Percentiles rank a stretch among this genome's conserved stretches.
phyloP scores from a whole-genome alignment of 2,888 invertebrate species.

The Aphodius sticticus region DNA sequence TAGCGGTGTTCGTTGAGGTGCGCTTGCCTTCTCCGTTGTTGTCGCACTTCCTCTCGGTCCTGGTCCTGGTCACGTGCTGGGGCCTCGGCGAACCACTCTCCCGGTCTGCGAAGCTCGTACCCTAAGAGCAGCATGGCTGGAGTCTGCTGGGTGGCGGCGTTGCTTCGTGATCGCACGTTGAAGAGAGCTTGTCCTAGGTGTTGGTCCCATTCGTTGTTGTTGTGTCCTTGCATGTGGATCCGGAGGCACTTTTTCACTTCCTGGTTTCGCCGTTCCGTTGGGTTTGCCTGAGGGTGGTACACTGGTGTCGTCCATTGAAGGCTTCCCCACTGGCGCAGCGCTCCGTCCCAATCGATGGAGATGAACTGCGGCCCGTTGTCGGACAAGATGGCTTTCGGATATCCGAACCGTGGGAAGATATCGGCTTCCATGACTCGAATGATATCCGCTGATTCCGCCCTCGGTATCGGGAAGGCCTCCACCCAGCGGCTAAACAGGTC shows the following conservation, averaged over 20 bases:
- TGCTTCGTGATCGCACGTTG: too few relatives aligned
- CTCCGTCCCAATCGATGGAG: conserved; percentile 23
- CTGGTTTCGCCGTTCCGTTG: conserved; percentile 44
- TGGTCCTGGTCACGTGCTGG: not conserved
- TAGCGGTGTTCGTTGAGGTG: conserved; percentile 13
- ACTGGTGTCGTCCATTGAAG: conserved; percentile 42
- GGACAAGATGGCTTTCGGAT: conserved; percentile 32
- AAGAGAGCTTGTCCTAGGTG: too few relatives aligned
- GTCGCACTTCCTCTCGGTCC: not conserved
- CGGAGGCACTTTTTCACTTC: conserved; percentile 45
- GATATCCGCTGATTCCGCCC: conserved; percentile 21
- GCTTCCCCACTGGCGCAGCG: conserved; percentile 34
- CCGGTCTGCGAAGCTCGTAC: too few relatives aligned
- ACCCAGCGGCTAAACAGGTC: conserved; percentile 45
- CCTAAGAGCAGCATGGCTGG: too few relatives aligned
- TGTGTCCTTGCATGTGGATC: too few relatives aligned
- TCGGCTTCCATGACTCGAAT: conserved; percentile 31
- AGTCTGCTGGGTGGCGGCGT: too few relatives aligned
- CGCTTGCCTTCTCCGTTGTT: not conserved
- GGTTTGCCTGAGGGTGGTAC: conserved; percentile 45
- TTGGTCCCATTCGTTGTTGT: too few relatives aligned
- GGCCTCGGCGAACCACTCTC: conserved; percentile 27
- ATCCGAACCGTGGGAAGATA: conserved; percentile 37
- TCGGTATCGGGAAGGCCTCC: conserved; percentile 40
- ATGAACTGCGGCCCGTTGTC: conserved; percentile 37